Conservation (phyloP, 2,113 vertebrate genomes). For the Alaudala cheleensis region DNA sequence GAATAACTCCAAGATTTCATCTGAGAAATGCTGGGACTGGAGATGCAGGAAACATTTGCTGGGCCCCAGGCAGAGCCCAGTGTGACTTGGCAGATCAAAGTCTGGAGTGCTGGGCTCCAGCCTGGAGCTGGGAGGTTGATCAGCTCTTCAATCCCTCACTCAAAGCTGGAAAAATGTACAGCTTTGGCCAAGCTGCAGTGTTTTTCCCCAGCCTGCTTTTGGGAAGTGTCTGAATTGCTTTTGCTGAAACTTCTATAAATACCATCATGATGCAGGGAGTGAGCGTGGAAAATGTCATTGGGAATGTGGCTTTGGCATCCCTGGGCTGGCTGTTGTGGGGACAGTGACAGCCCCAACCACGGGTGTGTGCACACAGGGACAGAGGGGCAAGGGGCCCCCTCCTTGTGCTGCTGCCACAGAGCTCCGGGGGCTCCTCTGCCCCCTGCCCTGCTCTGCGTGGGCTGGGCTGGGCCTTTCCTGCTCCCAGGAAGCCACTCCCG, state of each 20-base stretch:
- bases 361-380: fast-evolving
- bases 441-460: fast-evolving
- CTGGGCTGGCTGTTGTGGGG: fast-evolving
- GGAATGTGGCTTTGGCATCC: not conserved
- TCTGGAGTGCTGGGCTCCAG: not conserved
- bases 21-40: not conserved
- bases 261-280: not conserved
- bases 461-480: not conserved
- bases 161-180: not conserved
- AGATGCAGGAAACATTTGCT: not conserved
- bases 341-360: not conserved
- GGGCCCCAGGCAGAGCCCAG: not conserved
- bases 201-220: slow-evolving; percentile 30
- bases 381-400: not conserved
- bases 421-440: not conserved
- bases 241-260: slow-evolving; percentile 55
- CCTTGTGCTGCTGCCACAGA: fast-evolving
- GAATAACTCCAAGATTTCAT: not conserved
- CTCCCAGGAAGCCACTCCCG: fast-evolving
- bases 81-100: not conserved
- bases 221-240: slow-evolving; percentile 21
- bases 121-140: not conserved
- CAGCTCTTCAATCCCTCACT: not conserved
- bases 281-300: slow-evolving; percentile 11
- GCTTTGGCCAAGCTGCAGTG: not conserved